Evolutionary conservation across 2,797 vertebrate species (phyloP).

Genomic region (Esox lucius): DNA sequence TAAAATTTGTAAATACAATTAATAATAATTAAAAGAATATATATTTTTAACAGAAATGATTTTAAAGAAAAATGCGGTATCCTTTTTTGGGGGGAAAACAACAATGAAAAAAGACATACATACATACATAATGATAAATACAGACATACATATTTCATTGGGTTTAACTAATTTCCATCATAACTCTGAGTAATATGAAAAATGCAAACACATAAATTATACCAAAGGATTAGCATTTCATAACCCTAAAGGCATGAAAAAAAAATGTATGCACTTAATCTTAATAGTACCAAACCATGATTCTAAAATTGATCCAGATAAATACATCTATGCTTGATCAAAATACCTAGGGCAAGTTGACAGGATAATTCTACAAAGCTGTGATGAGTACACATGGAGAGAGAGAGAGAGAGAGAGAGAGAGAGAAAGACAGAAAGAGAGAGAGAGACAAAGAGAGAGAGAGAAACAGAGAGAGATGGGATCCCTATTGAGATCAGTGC

Average conservation of each 20-base stretch:
- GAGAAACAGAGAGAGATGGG: slow-evolving; percentile 1
- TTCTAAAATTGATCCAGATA: slow-evolving; percentile 1
- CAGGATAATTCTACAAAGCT: too few species aligned
- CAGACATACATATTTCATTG: background rate
- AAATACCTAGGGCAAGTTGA: slow-evolving; percentile 4
- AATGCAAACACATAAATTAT: slow-evolving; percentile 4
- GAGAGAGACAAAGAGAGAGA: slow-evolving; percentile 8
- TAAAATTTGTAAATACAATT: background rate
- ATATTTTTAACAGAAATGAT: background rate
- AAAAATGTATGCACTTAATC: slow-evolving; percentile 21
- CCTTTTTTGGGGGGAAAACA: background rate
- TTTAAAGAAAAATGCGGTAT: background rate
- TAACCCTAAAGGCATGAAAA: slow-evolving; percentile 21
- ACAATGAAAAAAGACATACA: background rate
- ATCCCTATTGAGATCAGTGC: background rate
- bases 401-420: too few species aligned
- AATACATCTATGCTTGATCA: slow-evolving; percentile 1
- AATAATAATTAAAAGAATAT: too few species aligned
- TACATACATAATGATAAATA: background rate
- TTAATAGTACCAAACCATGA: slow-evolving; percentile 1
- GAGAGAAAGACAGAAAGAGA: too few species aligned
- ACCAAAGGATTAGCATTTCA: background rate
- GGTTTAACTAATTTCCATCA: background rate
- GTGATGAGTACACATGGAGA: too few species aligned
- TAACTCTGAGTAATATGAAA: background rate